Evolutionary conservation across 2,888 invertebrate species (phyloP).

Genomic region (Exocentrus adspersus): DNA sequence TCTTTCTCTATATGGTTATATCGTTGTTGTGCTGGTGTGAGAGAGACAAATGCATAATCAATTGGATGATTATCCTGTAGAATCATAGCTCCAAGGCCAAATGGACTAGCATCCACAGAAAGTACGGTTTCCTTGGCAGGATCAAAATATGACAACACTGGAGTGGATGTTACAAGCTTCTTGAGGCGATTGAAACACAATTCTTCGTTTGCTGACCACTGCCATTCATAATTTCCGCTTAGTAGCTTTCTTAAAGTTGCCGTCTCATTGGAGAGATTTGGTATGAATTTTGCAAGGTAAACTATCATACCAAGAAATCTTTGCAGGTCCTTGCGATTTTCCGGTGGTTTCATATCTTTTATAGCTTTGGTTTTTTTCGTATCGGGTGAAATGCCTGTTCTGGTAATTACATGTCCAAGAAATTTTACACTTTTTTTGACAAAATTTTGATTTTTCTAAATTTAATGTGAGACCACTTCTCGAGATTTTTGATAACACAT

Average conservation of each 20-base stretch:
- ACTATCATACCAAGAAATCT: conserved; percentile 32
- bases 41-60: background rate
- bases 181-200: conserved; percentile 24
- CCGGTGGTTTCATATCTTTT: conserved; percentile 5
- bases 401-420: conserved; percentile 16
- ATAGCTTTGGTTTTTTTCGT: conserved; percentile 14
- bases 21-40: background rate
- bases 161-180: background rate
- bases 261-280: too few relatives aligned
- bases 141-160: background rate
- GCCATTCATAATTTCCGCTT: conserved; percentile 27
- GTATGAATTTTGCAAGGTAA: conserved; percentile 28
- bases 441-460: conserved; percentile 20
- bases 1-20: too few relatives aligned
- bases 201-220: conserved; percentile 28
- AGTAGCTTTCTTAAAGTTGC: conserved; percentile 17
- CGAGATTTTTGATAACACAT: background rate
- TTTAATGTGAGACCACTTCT: conserved; percentile 23
- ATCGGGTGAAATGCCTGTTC: conserved; percentile 10
- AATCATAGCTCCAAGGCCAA: too few relatives aligned
- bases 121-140: background rate
- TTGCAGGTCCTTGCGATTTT: conserved; percentile 15
- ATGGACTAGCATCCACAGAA: too few relatives aligned
- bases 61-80: too few relatives aligned
- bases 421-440: conserved; percentile 12